Evolutionary conservation across 2,888 invertebrate genomes (phyloP), one percentile per base, ranked within the genome.

Genomic region (Deilephila elpenor): DNA sequence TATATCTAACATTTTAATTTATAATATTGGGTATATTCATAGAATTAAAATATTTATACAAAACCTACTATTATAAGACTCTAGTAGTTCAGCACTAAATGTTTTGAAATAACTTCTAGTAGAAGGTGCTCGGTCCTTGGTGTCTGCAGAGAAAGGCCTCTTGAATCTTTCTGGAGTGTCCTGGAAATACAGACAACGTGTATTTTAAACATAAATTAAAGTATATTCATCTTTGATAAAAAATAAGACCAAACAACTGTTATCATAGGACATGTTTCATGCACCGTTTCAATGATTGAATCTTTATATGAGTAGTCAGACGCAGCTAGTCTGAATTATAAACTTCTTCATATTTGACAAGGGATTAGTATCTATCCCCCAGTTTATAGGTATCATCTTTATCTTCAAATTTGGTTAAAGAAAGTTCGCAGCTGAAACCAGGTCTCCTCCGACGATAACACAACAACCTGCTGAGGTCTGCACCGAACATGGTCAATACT

Each of bases 101-200:
- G 89, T 81, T 78, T 93, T 94, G 59, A 91, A 83, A 76, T 93
- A 90, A 73, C 79, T 90, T 78, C 89, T 89, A 1, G 92, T 92
- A 2, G 91, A 86, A 2, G 89, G 88, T 20, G 80, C 84, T 59
- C 88, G 82, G 29, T 92, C 93, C 75, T 93, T 93, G 0, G 93
- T 86, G 76, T 92, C 94, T 4, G 94, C 94, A 74, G 94, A 94
- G 79, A 93, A 94, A n/a, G 94, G 94, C 59, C 94, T 86, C 76
- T 90, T 92, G 79, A 84, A 90, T 78, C 89, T 88, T 74, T 94
- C 94, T 76, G 86, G 91, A 59, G 81, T 82, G 59, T 93, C 93
- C 93, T 94, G 74, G 34, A 86, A 85, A 44, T 64, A 32, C 71
- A 32, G 44, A 70, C 8, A 34, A 25, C 64, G 71, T 19, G 20